Evolutionary conservation across 1,140 invertebrate species (phyloP).

Genomic region (Copidosoma floridanum): DNA sequence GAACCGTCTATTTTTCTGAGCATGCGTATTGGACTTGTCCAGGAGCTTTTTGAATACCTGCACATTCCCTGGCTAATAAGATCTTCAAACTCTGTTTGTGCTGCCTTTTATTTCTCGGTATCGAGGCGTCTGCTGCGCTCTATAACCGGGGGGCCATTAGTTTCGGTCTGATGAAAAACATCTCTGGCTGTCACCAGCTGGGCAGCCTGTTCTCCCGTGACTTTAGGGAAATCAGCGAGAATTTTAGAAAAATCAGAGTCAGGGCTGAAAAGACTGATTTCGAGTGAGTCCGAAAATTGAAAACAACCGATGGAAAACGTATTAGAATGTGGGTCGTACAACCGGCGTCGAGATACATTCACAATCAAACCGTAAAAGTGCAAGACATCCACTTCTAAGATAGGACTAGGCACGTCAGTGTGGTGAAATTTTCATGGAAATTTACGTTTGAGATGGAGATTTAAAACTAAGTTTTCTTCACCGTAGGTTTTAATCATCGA

Average conservation of each 20-base stretch:
- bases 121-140: too few relatives aligned
- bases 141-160: too few relatives aligned
- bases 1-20: constrained; percentile 3
- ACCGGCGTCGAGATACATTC: neutral
- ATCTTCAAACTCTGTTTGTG: too few relatives aligned
- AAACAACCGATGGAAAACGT: too few relatives aligned
- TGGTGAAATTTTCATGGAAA: neutral
- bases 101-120: too few relatives aligned
- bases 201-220: too few relatives aligned
- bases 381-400: neutral
- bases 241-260: neutral
- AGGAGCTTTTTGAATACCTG: too few relatives aligned
- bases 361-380: neutral
- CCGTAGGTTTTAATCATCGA: neutral
- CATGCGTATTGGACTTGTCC: too few relatives aligned
- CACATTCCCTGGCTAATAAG: too few relatives aligned
- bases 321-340: neutral
- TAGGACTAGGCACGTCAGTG: neutral
- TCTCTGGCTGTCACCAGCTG: too few relatives aligned
- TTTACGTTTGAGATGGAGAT: neutral
- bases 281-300: neutral
- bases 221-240: too few relatives aligned
- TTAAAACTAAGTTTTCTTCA: neutral
- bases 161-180: too few relatives aligned
- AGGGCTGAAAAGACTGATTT: neutral